Percentiles rank a stretch among this genome's conserved stretches.
phyloP scores from a whole-genome alignment of 2,113 vertebrate species.

The Actenoides lindsayi region DNA sequence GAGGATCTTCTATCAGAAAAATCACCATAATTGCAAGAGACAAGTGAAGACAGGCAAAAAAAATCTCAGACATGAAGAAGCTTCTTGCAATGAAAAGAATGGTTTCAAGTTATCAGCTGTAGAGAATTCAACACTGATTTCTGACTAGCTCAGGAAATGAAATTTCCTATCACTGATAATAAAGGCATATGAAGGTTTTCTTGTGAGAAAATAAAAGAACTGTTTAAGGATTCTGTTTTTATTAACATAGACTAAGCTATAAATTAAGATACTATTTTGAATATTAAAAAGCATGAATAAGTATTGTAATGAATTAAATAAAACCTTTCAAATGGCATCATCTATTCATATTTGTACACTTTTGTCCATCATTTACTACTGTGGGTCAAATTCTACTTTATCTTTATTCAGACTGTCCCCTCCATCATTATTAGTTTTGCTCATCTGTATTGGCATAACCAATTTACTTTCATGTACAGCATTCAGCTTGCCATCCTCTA shows the following conservation, averaged over 20 bases:
- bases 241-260: slow-evolving; percentile 41
- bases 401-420: neutral
- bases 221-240: slow-evolving; percentile 13
- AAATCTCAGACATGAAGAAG: neutral
- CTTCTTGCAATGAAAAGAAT: neutral
- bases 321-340: neutral
- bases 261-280: slow-evolving; percentile 39
- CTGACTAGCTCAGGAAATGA: slow-evolving; percentile 17
- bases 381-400: neutral
- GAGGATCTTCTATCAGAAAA: slow-evolving; percentile 1
- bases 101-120: slow-evolving; percentile 11
- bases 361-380: neutral
- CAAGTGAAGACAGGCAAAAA: slow-evolving; percentile 9
- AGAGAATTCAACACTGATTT: slow-evolving; percentile 32
- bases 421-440: neutral
- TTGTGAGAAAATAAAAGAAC: neutral
- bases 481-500: neutral
- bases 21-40: neutral
- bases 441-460: neutral
- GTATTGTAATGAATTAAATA: slow-evolving; percentile 1
- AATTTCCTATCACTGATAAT: slow-evolving; percentile 28
- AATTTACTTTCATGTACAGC: neutral
- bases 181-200: neutral
- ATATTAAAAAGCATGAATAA: neutral
- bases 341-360: neutral